Evolutionary conservation across 1,140 invertebrate genomes (phyloP), one percentile per base, ranked within the genome.

Genomic region (Pararge aegeria): DNA sequence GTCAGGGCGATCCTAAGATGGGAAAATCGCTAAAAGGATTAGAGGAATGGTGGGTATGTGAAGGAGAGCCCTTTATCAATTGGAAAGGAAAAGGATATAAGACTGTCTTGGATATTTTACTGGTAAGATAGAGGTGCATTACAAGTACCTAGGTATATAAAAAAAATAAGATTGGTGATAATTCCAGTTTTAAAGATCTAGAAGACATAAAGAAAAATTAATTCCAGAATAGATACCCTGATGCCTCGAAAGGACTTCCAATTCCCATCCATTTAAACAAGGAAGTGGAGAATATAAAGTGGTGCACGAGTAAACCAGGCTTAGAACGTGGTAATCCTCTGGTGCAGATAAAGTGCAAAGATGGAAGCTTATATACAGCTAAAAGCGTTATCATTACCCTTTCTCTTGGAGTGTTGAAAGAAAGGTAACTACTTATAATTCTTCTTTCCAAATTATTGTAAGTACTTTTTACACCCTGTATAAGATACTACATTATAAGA

Each of bases 311-410:
- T 1, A 73, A 80, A 38, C 66, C 62, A 1, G 71, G 55, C 5
- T 50, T 61, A n/a, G 71, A 78, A 12, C 55, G 69, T 7, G 68
- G 30, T 2, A 78, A 78, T 29, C 77, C 83, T 0, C 50, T 88
- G 9, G 89, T 90, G 0, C 82, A 89, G 18, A 78, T 94, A 0
- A 89, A 80, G 9, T 94, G 94, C 66, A 87, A 83, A 46, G 93
- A 94, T 66, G 93, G 93, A 0, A 89, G 91, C 50, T 49, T 83
- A 1, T 92, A 92, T 61, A 70, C 78, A 1, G 92, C 93, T 5
- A 93, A 94, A 70, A 92, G 94, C 79, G 92, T 94, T 0, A 93
- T 96, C 46, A 89, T 94, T 7, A 95, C 94, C 1, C 81, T 93
- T 0, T 93, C 94, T 0, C 58, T 96, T 30, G 94, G 93, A 6